Evolutionary conservation across 2,888 invertebrate genomes (phyloP), one percentile per base, ranked within the genome.

Genomic region (Acrobasis suavella): DNA sequence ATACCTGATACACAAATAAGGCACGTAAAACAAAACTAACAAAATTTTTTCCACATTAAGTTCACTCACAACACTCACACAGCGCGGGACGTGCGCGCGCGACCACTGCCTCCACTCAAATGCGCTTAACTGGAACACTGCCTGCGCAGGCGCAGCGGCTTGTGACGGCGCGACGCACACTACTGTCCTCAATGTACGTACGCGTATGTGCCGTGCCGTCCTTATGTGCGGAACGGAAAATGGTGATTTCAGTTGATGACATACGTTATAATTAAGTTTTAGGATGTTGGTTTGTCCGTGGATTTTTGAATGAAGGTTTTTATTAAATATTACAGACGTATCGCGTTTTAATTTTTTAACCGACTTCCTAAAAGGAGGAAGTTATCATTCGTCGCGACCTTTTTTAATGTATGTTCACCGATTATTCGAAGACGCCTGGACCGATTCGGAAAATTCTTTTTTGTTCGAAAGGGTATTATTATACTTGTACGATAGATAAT

Each of bases 101-200:
- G 70, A 58, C 78, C 79, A 68, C 74, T 76, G 76, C 74, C 76
- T 69, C 72, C 67, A 82, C 79, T 81, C 86, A 91, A 92, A 92
- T 92, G 92, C 92, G 92, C 67, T 83, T 87, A 85, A 90, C 87
- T 92, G 92, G 92, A 92, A 92, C 92, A 82, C 69, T 63, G 73
- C 64, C 70, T 79, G 68, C 86, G 85, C 89, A 79, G 72, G 89
- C 90, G 90, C 90, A 86, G 72, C 76, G 73, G 67, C 67, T 78
- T 79, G 80, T 78, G 76, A 81, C 81, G 74, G 75, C 78, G 67
- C 67, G 76, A 69, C 75, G 76, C 80, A 77, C 75, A 74, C 77
- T 75, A 75, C 73, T 71, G 66, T 65, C 64, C 72, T 84, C 85
- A 82, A 78, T 86, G 85, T 66, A 65, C 16, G 14, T 46, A 14